Evolutionary conservation across 2,888 invertebrate genomes (phyloP).

Genomic region (Yponomeuta sedellus): DNA sequence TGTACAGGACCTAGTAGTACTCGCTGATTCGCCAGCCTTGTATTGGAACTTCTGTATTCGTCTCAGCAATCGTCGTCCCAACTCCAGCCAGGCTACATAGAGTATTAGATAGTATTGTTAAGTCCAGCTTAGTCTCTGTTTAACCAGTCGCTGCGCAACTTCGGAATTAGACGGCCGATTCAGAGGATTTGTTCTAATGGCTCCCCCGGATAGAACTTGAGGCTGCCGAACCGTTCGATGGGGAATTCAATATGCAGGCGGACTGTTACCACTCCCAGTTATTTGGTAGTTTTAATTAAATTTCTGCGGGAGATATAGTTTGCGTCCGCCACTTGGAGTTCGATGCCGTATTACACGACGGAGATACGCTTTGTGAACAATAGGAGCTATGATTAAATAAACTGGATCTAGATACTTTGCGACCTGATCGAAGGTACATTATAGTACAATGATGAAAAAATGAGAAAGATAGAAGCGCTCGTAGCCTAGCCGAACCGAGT

Average conservation of each 20-base stretch:
- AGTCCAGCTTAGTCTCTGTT: conserved; percentile 12
- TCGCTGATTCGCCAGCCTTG: not conserved
- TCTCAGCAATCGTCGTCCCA: not conserved
- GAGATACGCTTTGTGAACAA: no score
- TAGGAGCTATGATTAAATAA: no score
- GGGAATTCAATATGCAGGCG: conserved; percentile 10
- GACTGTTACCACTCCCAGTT: not conserved
- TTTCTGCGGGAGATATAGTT: conserved; percentile 11
- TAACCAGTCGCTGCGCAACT: conserved; percentile 12
- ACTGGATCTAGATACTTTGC: no score
- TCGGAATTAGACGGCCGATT: conserved; percentile 7
- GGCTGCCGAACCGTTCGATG: conserved; percentile 5
- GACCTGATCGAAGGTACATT: no score
- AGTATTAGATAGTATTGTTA: conserved; percentile 5
- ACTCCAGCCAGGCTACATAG: conserved; percentile 17
- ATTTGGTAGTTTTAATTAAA: conserved; percentile 17
- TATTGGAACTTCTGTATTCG: not conserved
- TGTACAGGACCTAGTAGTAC: no score
- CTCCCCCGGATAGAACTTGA: conserved; percentile 11
- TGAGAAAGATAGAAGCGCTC: no score
- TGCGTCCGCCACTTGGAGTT: not conserved
- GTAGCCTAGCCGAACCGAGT: no score
- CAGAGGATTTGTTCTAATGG: conserved; percentile 11
- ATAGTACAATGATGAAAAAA: no score
- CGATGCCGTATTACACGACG: no score